Conservation (phyloP, 2,888 invertebrate genomes). For the Pemphredon lugubris region DNA sequence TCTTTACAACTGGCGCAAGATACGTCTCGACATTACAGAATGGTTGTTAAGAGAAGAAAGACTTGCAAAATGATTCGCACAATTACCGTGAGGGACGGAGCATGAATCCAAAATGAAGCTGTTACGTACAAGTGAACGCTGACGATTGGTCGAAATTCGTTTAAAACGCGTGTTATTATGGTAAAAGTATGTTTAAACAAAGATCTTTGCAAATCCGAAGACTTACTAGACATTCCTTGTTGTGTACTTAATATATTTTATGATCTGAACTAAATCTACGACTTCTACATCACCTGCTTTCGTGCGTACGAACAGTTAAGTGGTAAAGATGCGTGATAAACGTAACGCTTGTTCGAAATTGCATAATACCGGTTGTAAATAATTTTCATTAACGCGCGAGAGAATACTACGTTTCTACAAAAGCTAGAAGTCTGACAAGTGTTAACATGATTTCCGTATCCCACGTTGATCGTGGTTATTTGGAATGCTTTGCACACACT, state of each 20-base stretch:
- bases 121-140: too few relatives aligned
- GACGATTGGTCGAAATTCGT: too few relatives aligned
- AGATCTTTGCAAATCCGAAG: constrained; percentile 16
- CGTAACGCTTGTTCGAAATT: constrained; percentile 33
- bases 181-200: constrained; percentile 14
- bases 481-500: constrained; percentile 41
- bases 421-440: constrained; percentile 32
- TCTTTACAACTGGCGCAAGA: constrained; percentile 5
- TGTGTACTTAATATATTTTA: constrained; percentile 76
- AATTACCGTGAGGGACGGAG: too few relatives aligned
- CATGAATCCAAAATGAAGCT: too few relatives aligned
- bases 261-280: constrained; percentile 42
- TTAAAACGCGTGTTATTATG: constrained; percentile 1
- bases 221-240: constrained; percentile 67
- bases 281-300: constrained; percentile 26
- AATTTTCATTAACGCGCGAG: constrained; percentile 24
- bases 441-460: constrained; percentile 23
- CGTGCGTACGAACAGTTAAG: constrained; percentile 43
- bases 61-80: neutral
- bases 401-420: constrained; percentile 40
- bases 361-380: constrained; percentile 50
- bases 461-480: constrained; percentile 58
- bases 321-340: constrained; percentile 37
- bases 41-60: constrained; percentile 14
- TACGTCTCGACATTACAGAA: neutral